Evolutionary conservation across 2,797 vertebrate species (phyloP).

Genomic region (Petrocephalus schoutedeni): DNA sequence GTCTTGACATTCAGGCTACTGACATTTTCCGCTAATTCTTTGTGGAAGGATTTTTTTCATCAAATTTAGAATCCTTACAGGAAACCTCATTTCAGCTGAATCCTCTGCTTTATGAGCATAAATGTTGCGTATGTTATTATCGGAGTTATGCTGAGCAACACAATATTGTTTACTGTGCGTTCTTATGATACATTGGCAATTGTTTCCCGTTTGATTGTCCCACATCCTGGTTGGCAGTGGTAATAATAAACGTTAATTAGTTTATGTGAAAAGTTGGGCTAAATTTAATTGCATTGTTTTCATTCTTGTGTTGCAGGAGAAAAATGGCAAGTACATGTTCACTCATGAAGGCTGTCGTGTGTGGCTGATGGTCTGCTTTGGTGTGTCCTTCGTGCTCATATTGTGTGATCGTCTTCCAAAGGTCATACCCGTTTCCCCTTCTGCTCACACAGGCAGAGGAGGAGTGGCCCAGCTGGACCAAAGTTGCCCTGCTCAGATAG

Average conservation of each 20-base stretch:
- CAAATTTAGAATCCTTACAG: neutral
- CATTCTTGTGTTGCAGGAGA: neutral
- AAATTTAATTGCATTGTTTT: neutral
- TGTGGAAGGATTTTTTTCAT: neutral
- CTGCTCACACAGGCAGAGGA: neutral
- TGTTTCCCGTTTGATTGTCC: neutral
- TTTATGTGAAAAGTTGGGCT: neutral
- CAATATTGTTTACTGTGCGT: no score
- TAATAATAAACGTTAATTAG: neutral
- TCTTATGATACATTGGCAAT: neutral
- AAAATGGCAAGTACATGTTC: neutral
- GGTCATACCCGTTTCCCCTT: neutral
- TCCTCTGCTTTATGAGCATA: neutral
- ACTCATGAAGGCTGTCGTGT: neutral
- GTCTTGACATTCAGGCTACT: neutral
- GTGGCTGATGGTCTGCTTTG: neutral
- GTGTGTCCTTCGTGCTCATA: neutral
- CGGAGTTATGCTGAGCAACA: neutral
- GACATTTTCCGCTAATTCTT: neutral
- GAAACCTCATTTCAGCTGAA: neutral
- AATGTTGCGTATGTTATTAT: neutral
- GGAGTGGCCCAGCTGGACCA: neutral
- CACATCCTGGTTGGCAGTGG: neutral
- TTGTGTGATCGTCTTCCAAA: neutral
- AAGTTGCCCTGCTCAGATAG: neutral